Evolutionary conservation across 2,797 vertebrate species (phyloP).

Genomic region (Arnoldichthys spilopterus): DNA sequence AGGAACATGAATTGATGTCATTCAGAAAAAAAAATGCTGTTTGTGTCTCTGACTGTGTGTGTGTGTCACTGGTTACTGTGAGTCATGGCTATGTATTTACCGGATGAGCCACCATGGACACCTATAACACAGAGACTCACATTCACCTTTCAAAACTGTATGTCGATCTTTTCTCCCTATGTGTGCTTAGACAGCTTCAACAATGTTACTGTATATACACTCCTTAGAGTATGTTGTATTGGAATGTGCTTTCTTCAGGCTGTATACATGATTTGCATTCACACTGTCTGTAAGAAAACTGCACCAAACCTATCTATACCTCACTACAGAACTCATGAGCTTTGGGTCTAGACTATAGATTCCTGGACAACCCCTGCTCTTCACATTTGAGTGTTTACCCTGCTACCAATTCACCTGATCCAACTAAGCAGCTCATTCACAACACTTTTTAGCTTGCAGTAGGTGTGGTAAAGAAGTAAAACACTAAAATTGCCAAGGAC

Average conservation of each 20-base stretch:
- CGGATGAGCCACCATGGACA: conserved; percentile 32
- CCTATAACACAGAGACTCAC: conserved; percentile 34
- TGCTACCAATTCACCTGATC: too few species aligned
- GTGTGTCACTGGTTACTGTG: not conserved
- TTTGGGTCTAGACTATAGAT: not conserved
- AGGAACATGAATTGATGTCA: conserved; percentile 42
- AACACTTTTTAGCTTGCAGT: too few species aligned
- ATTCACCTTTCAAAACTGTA: conserved; percentile 9
- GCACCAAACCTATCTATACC: too few species aligned
- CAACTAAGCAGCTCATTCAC: too few species aligned
- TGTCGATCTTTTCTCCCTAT: not conserved
- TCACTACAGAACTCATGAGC: not conserved
- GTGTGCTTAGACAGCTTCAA: conserved; percentile 21
- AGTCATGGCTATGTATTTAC: conserved; percentile 1
- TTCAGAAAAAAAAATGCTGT: conserved; percentile 38
- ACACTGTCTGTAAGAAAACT: not conserved
- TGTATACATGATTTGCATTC: not conserved
- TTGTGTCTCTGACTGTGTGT: conserved; percentile 27
- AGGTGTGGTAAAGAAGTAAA: too few species aligned
- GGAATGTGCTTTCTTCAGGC: not conserved
- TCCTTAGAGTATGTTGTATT: not conserved
- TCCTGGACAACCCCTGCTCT: too few species aligned
- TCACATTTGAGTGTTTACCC: not conserved
- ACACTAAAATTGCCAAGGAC: too few species aligned
- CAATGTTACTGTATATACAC: not conserved